phyloP scores from a whole-genome alignment of 2,797 vertebrate genomes.

The Erpetoichthys calabaricus region DNA sequence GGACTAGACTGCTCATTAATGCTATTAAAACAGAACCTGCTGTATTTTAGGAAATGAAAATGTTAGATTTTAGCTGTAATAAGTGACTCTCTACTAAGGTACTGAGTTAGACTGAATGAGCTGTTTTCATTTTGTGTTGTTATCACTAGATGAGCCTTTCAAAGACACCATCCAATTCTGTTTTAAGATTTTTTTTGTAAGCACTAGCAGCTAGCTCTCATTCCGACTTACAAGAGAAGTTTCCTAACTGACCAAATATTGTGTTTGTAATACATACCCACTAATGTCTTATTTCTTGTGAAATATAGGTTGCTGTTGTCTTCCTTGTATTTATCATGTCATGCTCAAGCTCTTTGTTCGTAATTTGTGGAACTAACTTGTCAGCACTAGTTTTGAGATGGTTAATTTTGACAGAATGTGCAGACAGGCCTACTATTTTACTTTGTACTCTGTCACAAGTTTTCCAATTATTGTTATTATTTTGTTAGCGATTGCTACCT shows the following conservation, averaged over 20 bases:
- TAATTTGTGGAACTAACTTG: slow-evolving; percentile 13
- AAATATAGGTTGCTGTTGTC: slow-evolving; percentile 43
- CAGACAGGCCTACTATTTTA: background rate
- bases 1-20: no score
- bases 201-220: background rate
- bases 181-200: background rate
- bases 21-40: no score
- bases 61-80: no score
- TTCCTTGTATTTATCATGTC: slow-evolving; percentile 37
- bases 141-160: no score
- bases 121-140: no score
- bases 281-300: slow-evolving; percentile 53
- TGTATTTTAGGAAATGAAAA: no score
- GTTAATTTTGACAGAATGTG: background rate
- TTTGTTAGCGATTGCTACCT: no score
- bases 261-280: slow-evolving; percentile 53
- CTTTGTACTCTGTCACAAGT: no score
- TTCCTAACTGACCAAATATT: slow-evolving; percentile 13
- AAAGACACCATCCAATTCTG: no score
- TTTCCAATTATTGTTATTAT: no score
- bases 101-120: no score
- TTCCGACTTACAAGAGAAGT: background rate
- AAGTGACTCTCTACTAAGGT: no score
- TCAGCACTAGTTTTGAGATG: background rate
- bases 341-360: slow-evolving; percentile 27